Base-by-base conservation (phyloP, 2,888 invertebrate genomes). In the Labia minor region DNA sequence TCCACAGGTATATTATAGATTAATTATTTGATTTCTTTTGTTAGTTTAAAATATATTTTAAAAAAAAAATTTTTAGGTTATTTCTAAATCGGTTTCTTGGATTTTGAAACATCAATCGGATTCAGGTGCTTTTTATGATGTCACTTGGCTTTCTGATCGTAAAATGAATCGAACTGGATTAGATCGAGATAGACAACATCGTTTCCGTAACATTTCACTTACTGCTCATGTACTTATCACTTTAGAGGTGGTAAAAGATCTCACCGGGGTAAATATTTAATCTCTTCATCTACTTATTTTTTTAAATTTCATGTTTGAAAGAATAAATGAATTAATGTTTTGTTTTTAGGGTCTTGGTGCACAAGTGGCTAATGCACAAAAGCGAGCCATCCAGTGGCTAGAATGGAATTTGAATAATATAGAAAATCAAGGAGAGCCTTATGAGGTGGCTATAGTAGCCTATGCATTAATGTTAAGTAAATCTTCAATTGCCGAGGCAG, bases 221-320 rank as follows among this genome's bases (percentile, higher is more conserved):
- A 97, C 97, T 0, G 95, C 97, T 0, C 95, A 96, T 75, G 94
- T 95, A 0, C 81, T 97, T 6, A 92, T 96, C 70, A 90, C 92
- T 0, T 78, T 97, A 72, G 88, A 90, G 68, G 84, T 86, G 0
- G 91, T 92, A 0, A 91, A 90, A 76, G 92, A 93, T 78, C 79
- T 94, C 19, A 79, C 85, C 0, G 86, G 86, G 70, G 83, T 82
- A 74, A 76, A 82, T 75, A 62, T 70, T 67, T 69, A 21, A 37
- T 37, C 49, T 61, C 67, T 16, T 65, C 21, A 64, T 69, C 69
- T 11, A 37, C 19, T 19, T 65, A 21, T 37, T 33, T 1, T 37
- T 19, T 63, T 66, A n/a, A n/a, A 11, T 61, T 20, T 61, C 8
- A 21, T 69, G 67, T 64, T 67, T 33, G 64, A 19, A 71, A 11